phyloP scores from a whole-genome alignment of 1,140 invertebrate genomes.

The Chironomus tepperi region DNA sequence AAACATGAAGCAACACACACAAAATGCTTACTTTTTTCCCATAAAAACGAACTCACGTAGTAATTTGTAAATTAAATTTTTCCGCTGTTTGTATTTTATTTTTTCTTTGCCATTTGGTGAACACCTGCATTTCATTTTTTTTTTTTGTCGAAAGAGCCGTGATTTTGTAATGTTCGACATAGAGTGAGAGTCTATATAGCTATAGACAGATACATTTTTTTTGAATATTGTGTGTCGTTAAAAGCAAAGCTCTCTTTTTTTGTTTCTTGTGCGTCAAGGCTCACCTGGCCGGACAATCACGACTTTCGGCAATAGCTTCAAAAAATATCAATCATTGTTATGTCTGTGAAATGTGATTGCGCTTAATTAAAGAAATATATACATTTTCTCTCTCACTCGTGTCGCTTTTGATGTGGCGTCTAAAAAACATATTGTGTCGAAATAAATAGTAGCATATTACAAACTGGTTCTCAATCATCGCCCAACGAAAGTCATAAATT shows the following conservation, averaged over 20 bases:
- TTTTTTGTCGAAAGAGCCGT: constrained; percentile 21
- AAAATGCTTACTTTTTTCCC: background rate
- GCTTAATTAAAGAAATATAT: background rate
- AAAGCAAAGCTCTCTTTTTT: constrained; percentile 18
- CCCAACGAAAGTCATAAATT: background rate
- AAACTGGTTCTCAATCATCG: constrained; percentile 15
- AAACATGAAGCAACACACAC: background rate
- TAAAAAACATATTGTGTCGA: background rate
- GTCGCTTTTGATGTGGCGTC: background rate
- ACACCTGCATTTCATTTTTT: constrained; percentile 24
- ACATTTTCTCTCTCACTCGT: background rate
- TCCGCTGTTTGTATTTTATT: constrained; percentile 16
- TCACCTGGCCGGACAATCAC: background rate
- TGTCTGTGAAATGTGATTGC: background rate
- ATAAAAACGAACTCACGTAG: constrained; percentile 20
- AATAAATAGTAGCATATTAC: background rate
- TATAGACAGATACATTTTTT: background rate
- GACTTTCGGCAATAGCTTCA: background rate
- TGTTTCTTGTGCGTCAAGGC: background rate
- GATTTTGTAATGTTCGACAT: constrained; percentile 11
- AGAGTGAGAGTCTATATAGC: too few species aligned
- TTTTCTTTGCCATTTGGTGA: constrained; percentile 20
- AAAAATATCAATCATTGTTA: background rate
- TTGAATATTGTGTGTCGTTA: background rate
- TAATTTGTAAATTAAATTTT: constrained; percentile 24